phyloP scores from a whole-genome alignment of 2,888 invertebrate genomes.

The Alitta virens region DNA sequence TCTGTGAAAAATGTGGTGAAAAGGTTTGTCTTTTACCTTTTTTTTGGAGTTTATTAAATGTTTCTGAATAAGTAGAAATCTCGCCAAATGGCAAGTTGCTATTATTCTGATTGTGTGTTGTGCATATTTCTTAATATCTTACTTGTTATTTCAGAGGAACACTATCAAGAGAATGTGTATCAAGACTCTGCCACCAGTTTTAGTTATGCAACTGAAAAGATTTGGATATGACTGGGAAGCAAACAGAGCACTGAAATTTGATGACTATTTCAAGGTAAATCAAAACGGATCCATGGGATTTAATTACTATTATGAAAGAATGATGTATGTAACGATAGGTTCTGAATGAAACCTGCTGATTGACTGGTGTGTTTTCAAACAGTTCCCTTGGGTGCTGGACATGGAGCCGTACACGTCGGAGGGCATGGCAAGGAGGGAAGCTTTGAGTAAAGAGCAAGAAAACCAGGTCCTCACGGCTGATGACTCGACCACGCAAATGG shows the following conservation, averaged over 20 bases:
- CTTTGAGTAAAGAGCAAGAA: neutral
- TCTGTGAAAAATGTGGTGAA: slow-evolving; percentile 61
- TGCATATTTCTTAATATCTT: neutral
- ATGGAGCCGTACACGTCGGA: slow-evolving; percentile 61
- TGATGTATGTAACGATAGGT: too few relatives aligned
- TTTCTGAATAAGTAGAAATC: too few relatives aligned
- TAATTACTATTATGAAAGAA: too few relatives aligned
- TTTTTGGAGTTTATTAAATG: too few relatives aligned
- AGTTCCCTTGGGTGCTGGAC: slow-evolving; percentile 61
- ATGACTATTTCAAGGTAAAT: slow-evolving; percentile 60
- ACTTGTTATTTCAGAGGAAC: slow-evolving; percentile 52
- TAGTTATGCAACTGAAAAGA: slow-evolving; percentile 61
- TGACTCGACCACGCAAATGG: neutral
- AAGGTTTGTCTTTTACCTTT: slow-evolving; percentile 49
- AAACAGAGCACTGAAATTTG: slow-evolving; percentile 60
- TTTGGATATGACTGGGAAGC: slow-evolving; percentile 63
- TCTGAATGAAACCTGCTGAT: too few relatives aligned
- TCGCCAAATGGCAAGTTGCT: too few relatives aligned
- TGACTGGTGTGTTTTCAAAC: neutral
- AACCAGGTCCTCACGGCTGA: neutral
- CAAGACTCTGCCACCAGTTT: slow-evolving; percentile 59
- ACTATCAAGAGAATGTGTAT: slow-evolving; percentile 61
- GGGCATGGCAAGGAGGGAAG: slow-evolving; percentile 51
- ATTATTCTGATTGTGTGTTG: too few relatives aligned
- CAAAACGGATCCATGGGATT: neutral